Evolutionary conservation across 1,140 invertebrate species (phyloP).

Genomic region (Aphis craccivora): DNA sequence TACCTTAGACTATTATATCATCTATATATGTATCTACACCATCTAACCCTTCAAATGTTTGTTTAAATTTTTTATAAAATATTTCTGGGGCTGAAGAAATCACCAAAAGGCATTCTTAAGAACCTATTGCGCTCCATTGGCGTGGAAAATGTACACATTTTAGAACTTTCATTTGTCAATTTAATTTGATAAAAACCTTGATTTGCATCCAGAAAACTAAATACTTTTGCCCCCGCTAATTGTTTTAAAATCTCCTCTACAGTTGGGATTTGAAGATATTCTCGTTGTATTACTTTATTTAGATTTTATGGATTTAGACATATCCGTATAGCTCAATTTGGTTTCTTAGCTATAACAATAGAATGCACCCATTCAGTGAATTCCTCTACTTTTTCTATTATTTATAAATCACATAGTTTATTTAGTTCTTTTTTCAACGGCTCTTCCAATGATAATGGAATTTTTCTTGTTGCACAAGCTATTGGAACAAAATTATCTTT

Average conservation of each 20-base stretch:
- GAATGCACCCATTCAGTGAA: conserved; percentile 65
- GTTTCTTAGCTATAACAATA: conserved; percentile 65
- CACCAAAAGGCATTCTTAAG: conserved; percentile 61
- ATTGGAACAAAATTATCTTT: not conserved
- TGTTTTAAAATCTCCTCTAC: conserved; percentile 64
- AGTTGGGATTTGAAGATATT: conserved; percentile 64
- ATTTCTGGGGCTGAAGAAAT: too few species aligned
- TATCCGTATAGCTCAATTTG: conserved; percentile 64
- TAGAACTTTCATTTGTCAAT: conserved; percentile 62
- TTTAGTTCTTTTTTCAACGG: not conserved
- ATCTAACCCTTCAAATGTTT: not conserved
- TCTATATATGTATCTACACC: not conserved
- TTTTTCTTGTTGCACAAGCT: not conserved
- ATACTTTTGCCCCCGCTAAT: not conserved
- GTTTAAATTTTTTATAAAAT: conserved; percentile 59
- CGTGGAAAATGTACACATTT: conserved; percentile 62
- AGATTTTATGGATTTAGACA: conserved; percentile 67
- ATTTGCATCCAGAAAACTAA: conserved; percentile 4
- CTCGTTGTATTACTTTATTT: conserved; percentile 65
- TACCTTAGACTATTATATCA: too few species aligned
- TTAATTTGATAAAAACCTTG: conserved; percentile 63
- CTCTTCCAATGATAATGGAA: not conserved
- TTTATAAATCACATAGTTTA: not conserved
- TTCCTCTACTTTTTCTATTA: not conserved
- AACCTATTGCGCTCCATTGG: conserved; percentile 62